These are phyloP conservation scores for Chelon auratus DNA, from an alignment of 2,797 vertebrate genomes.

Conservation along the genomic window DNA sequence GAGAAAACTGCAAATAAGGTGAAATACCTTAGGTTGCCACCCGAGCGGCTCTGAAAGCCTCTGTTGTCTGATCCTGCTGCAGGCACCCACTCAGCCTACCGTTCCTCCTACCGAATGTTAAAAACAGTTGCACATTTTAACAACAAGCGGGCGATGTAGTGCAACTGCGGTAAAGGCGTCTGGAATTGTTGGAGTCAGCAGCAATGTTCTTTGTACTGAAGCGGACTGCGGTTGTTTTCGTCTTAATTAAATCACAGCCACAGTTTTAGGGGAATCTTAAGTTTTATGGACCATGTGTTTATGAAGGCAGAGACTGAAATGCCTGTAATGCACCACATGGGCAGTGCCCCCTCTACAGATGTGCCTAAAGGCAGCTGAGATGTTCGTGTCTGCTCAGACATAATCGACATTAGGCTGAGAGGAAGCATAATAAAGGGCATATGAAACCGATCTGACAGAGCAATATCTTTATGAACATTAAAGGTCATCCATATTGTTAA, in stretches of 20 bases:
- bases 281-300: constrained; percentile 66
- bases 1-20: constrained; percentile 41
- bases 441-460: constrained; percentile 21
- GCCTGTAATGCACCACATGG: constrained; percentile 42
- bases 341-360: constrained; percentile 4
- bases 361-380: constrained; percentile 23
- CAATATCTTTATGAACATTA: constrained; percentile 49
- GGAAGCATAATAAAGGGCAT: constrained; percentile 41
- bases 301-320: constrained; percentile 45
- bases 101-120: constrained; percentile 17
- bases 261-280: constrained; percentile 59
- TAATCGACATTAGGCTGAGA: constrained; percentile 12
- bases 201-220: constrained; percentile 36
- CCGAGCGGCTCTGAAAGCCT: constrained; percentile 11
- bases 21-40: constrained; percentile 31
- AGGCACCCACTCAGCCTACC: constrained; percentile 37
- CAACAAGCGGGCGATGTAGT: constrained; percentile 29
- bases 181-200: constrained; percentile 62
- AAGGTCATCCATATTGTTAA: constrained; percentile 58
- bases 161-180: constrained; percentile 45
- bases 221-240: constrained; percentile 38
- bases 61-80: constrained; percentile 5
- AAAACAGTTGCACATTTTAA: constrained; percentile 57
- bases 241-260: constrained; percentile 72
- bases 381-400: neutral